phyloP scores from a whole-genome alignment of 1,140 invertebrate species.

The Cherax destructor region DNA sequence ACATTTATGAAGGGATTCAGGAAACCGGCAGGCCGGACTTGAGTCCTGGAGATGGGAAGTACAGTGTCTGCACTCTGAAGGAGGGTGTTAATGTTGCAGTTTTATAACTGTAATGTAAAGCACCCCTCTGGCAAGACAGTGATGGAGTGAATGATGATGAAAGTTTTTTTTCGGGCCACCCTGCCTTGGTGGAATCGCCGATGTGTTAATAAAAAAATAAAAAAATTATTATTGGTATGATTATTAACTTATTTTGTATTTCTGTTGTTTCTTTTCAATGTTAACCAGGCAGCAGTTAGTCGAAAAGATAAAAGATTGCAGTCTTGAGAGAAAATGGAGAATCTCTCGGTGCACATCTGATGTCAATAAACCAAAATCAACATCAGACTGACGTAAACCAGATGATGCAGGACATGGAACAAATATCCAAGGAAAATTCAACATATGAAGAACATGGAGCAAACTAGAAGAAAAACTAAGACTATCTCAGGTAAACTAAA shows the following conservation, averaged over 20 bases:
- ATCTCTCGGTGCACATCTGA: slow-evolving; percentile 36
- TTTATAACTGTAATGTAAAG: too few relatives aligned
- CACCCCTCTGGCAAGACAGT: too few relatives aligned
- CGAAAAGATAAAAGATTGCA: slow-evolving; percentile 36
- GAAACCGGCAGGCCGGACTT: too few relatives aligned
- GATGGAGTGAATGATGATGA: too few relatives aligned
- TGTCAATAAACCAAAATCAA: slow-evolving; percentile 14
- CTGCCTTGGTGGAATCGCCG: too few relatives aligned
- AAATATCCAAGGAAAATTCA: background rate
- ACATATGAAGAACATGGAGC: background rate
- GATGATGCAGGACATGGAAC: background rate
- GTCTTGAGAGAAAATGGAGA: slow-evolving; percentile 33
- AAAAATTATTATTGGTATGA: too few relatives aligned
- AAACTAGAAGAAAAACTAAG: slow-evolving; percentile 36
- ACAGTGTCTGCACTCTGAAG: too few relatives aligned
- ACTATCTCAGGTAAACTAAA: slow-evolving; percentile 22
- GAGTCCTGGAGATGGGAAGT: too few relatives aligned
- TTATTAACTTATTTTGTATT: background rate
- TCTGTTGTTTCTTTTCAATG: background rate
- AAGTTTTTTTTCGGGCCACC: too few relatives aligned
- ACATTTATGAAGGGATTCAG: too few relatives aligned
- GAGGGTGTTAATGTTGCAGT: too few relatives aligned
- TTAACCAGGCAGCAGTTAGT: slow-evolving; percentile 32
- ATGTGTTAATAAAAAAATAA: too few relatives aligned
- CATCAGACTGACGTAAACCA: background rate